Evolutionary conservation across 1,140 invertebrate genomes (phyloP).

Genomic region (Nasonia giraulti): DNA sequence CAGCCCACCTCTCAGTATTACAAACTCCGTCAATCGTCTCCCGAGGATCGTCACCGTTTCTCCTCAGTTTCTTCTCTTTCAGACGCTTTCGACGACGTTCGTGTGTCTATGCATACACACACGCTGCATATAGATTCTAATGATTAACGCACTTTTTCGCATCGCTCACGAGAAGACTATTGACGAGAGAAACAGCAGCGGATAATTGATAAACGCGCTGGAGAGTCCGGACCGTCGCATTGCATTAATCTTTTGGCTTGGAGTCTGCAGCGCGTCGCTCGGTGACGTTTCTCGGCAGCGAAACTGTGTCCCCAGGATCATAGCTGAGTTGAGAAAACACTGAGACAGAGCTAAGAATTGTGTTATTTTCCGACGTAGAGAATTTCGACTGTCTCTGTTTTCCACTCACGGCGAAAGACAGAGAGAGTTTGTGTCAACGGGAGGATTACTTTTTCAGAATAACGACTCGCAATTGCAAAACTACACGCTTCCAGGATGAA

Average conservation of each 20-base stretch:
- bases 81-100: background rate
- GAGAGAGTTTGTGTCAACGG: slow-evolving; percentile 30
- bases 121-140: background rate
- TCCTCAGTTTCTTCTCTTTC: background rate
- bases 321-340: background rate
- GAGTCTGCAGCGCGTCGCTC: slow-evolving; percentile 34
- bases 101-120: too few species aligned
- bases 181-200: slow-evolving; percentile 23
- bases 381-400: background rate
- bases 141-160: background rate
- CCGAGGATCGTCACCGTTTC: slow-evolving; percentile 48
- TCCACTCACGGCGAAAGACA: slow-evolving; percentile 1
- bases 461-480: background rate
- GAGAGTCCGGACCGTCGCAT: slow-evolving; percentile 5
- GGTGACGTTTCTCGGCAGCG: slow-evolving; percentile 38
- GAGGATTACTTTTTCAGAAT: slow-evolving; percentile 41
- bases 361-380: background rate
- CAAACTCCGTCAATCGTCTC: slow-evolving; percentile 10
- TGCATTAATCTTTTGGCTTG: background rate
- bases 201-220: slow-evolving; percentile 19
- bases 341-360: background rate
- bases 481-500: slow-evolving; percentile 37
- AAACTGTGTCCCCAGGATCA: background rate
- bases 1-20: slow-evolving; percentile 67
- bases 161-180: background rate